These are phyloP conservation scores for Craseonycteris thonglongyai DNA, from an alignment of 2,113 vertebrate genomes.

Conservation along the genomic window DNA sequence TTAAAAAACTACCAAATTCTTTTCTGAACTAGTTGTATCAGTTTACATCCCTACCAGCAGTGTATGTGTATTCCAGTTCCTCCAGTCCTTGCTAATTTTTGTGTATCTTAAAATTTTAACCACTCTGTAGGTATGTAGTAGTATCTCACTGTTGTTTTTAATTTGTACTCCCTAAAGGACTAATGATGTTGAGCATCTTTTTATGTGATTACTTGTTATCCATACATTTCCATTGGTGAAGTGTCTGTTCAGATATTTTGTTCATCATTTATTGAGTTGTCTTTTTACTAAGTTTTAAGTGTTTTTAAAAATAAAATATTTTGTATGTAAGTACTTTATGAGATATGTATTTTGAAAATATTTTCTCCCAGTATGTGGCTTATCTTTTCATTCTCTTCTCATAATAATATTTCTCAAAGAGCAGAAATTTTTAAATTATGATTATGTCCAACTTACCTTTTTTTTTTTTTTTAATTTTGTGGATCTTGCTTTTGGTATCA, in stretches of 20 bases:
- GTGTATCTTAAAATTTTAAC: not conserved
- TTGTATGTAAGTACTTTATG: not conserved
- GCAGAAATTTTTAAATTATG: not conserved
- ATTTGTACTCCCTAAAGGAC: not conserved
- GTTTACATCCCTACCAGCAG: not conserved
- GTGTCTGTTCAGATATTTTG: not conserved
- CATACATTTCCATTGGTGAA: not conserved
- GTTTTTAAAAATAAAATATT: not conserved
- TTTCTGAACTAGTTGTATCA: constrained; percentile 11
- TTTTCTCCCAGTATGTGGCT: not conserved
- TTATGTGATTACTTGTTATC: not conserved
- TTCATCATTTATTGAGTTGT: not conserved
- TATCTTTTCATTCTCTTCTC: not conserved
- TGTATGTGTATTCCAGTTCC: not conserved
- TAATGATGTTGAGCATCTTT: not conserved
- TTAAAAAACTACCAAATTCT: constrained; percentile 2
- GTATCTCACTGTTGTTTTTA: not conserved
- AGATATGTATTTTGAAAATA: not conserved
- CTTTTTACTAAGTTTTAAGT: not conserved
- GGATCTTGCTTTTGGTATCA: not conserved
- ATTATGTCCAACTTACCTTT: not conserved
- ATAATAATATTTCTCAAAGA: not conserved
- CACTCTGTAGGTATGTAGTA: not conserved
- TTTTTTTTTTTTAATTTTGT: not conserved
- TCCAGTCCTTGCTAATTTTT: not conserved